Evolutionary conservation across 2,888 invertebrate genomes (phyloP), one percentile per base, ranked within the genome.

Genomic region (Apamea monoglypha): DNA sequence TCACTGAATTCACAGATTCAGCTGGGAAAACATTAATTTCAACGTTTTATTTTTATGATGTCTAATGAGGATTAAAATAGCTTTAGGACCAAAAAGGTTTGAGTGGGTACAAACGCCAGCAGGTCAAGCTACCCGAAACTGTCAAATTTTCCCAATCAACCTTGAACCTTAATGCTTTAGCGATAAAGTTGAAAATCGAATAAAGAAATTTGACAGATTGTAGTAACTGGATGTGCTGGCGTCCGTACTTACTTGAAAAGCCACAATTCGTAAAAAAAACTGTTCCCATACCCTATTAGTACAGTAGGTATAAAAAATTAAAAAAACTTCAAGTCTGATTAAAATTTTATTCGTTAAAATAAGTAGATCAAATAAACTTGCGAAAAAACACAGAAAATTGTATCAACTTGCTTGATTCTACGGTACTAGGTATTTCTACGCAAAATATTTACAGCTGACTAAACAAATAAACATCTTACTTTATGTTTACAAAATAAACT

Each of bases 301-400:
- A 32, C 14, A 32, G 4, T 53, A 68, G 16, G 40, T 44, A 72
- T 84, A 87, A 91, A 88, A 91, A 88, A n/a, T n/a, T n/a, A 84
- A 87, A 91, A 88, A 84, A 90, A 93, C 91, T 84, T 78, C 76
- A 83, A 66, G 81, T 94, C 92, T 94, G 94, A 95, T 95, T 94
- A 94, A 95, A 94, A 91, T 94, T 96, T 96, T 96, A 95, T 96
- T 96, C 94, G 94, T 96, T 96, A 97, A 96, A 96, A 96, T 96
- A 96, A 96, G 96, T 96, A 96, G 95, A 96, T 96, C 96, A 97
- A 96, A 97, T 96, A 96, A 96, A 96, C 95, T 96, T 95, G 95
- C 95, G 94, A 93, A 95, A 95, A 95, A 96, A 96, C 96, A 96
- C 96, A 94, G 94, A 93, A 89, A 94, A 96, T 95, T 94, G 92